Percentiles rank a stretch among this genome's conserved stretches.
Evolutionary conservation across 1,140 invertebrate genomes (phyloP).

Genomic region (Drosophila obscura): DNA sequence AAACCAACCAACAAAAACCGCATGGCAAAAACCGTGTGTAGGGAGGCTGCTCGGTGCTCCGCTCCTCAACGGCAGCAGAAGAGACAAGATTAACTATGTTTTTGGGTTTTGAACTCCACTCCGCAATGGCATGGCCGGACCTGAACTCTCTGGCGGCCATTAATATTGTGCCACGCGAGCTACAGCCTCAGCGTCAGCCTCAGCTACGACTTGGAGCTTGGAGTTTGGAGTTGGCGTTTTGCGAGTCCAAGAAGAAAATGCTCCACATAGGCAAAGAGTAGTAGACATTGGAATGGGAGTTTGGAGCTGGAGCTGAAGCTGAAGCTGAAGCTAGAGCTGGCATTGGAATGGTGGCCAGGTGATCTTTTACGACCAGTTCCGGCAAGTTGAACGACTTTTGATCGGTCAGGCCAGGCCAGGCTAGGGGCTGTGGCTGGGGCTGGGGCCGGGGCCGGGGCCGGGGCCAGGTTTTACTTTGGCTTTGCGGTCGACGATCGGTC

Average conservation of each 20-base stretch:
- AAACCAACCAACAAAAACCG: slow-evolving; percentile 1
- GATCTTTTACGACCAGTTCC: slow-evolving; percentile 81
- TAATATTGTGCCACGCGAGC: slow-evolving; percentile 73
- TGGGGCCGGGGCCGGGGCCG: slow-evolving; percentile 4
- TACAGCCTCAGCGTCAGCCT: neutral
- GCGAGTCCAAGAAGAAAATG: slow-evolving; percentile 57
- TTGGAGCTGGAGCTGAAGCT: no score
- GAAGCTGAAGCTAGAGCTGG: no score
- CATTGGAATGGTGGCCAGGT: slow-evolving; percentile 54
- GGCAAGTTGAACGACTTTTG: slow-evolving; percentile 82
- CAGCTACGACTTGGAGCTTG: neutral
- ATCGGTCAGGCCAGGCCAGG: slow-evolving; percentile 61
- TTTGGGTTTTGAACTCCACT: slow-evolving; percentile 53
- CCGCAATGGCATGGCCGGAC: slow-evolving; percentile 17
- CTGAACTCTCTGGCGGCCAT: slow-evolving; percentile 76
- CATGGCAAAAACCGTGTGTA: neutral
- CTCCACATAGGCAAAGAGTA: slow-evolving; percentile 58
- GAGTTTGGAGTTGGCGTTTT: slow-evolving; percentile 21
- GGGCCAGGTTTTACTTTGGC: slow-evolving; percentile 8
- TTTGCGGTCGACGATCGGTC: slow-evolving; percentile 82
- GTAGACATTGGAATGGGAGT: no score
- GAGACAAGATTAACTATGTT: slow-evolving; percentile 63
- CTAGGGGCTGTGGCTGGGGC: slow-evolving; percentile 14
- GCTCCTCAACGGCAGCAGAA: no score
- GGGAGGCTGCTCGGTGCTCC: no score